These are phyloP conservation scores for Drosophila tristis DNA, from an alignment of 1,140 invertebrate species.

Conservation along the genomic window DNA sequence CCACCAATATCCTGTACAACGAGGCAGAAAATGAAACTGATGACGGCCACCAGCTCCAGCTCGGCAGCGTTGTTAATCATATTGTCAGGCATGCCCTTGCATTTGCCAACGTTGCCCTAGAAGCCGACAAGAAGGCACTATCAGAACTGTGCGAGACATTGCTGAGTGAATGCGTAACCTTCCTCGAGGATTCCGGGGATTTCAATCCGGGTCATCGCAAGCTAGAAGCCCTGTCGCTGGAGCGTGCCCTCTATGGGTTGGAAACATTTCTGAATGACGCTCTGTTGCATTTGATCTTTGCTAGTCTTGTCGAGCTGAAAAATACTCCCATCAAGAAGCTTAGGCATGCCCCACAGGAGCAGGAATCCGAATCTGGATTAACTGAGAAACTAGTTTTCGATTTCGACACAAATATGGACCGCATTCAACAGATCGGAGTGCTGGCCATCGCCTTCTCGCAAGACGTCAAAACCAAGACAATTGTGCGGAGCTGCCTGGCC, in stretches of 20 bases:
- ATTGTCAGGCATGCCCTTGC: constrained; percentile 71
- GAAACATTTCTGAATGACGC: constrained; percentile 74
- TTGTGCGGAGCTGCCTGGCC: constrained; percentile 73
- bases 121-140: constrained; percentile 68
- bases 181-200: constrained; percentile 48
- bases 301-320: constrained; percentile 52
- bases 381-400: constrained; percentile 53
- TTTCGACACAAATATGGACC: constrained; percentile 74
- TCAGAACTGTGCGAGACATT: constrained; percentile 70
- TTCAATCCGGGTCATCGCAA: constrained; percentile 58
- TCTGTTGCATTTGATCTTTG: constrained; percentile 65
- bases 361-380: background rate
- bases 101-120: constrained; percentile 75
- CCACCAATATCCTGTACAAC: background rate
- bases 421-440: constrained; percentile 76
- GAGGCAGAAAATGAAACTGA: constrained; percentile 7
- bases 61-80: constrained; percentile 51
- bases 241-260: constrained; percentile 59
- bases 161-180: constrained; percentile 57
- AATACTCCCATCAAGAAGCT: constrained; percentile 51
- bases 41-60: constrained; percentile 45
- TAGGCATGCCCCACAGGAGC: constrained; percentile 22
- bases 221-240: constrained; percentile 65
- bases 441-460: constrained; percentile 73
- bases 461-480: constrained; percentile 69